Conservation (phyloP, 1,140 invertebrate genomes). For the Trinorchestia longiramus region DNA sequence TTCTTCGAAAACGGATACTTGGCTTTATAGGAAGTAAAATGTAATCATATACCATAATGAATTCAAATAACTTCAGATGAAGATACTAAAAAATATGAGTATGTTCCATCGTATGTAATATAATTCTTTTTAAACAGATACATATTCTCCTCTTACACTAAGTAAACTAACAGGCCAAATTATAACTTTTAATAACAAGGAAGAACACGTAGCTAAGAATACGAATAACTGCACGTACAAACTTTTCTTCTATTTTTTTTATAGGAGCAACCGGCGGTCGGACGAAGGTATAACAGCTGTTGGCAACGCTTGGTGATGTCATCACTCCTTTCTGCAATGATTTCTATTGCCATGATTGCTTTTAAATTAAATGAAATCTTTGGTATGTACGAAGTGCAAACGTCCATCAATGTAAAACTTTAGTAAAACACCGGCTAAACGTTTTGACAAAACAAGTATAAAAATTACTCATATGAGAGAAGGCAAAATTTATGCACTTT, state of each 20-base stretch:
- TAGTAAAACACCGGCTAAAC: neutral
- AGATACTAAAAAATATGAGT: no score
- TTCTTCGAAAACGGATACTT: no score
- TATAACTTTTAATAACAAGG: neutral
- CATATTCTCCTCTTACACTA: no score
- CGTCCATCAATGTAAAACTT: neutral
- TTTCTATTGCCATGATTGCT: neutral
- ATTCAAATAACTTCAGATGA: no score
- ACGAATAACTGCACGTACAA: neutral
- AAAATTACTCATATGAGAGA: neutral
- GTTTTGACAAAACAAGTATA: neutral
- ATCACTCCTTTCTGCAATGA: neutral
- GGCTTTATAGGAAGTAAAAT: no score
- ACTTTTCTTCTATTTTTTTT: neutral
- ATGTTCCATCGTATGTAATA: no score
- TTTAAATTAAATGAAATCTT: neutral
- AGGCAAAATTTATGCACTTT: neutral
- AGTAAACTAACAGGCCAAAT: no score
- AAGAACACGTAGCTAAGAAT: neutral
- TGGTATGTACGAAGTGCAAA: neutral
- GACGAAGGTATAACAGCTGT: neutral
- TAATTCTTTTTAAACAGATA: no score
- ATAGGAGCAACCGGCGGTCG: neutral
- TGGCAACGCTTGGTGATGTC: neutral
- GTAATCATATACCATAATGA: no score